Evolutionary conservation across 2,113 vertebrate genomes (phyloP).

Genomic region (Oreotrochilus melanogaster): DNA sequence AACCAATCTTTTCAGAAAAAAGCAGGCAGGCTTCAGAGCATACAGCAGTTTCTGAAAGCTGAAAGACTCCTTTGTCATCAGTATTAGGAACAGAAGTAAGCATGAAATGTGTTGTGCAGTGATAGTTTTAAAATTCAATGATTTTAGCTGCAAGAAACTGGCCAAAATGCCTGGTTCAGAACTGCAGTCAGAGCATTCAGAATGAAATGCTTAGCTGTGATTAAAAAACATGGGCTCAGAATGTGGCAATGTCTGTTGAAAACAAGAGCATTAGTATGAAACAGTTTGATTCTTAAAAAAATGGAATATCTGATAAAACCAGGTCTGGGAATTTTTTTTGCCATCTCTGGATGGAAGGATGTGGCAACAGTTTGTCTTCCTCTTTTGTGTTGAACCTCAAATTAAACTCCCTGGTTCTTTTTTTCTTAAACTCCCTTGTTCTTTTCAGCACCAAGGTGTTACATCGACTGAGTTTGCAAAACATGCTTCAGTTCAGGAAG

Average conservation of each 20-base stretch:
- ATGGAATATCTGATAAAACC: background rate
- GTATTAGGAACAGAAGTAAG: background rate
- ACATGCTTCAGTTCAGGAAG: background rate
- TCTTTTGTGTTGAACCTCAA: background rate
- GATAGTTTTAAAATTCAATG: background rate
- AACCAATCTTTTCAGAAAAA: background rate
- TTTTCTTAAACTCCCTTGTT: background rate
- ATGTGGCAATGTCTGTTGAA: fast-evolving
- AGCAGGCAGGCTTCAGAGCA: background rate
- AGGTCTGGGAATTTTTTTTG: background rate
- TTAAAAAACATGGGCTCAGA: background rate
- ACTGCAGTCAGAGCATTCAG: background rate
- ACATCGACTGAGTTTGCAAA: background rate
- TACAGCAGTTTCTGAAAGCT: background rate
- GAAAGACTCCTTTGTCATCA: background rate
- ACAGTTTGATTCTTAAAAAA: background rate
- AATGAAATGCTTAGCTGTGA: background rate
- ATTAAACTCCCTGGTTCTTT: background rate
- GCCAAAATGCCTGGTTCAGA: background rate
- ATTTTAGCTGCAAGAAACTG: background rate
- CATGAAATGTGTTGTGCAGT: background rate
- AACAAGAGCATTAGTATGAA: background rate
- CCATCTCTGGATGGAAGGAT: background rate
- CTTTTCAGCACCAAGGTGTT: background rate
- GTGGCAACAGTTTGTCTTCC: background rate